These are phyloP conservation scores for Limnephilus rhombicus DNA, from an alignment of 2,888 invertebrate genomes.

Conservation along the genomic window DNA sequence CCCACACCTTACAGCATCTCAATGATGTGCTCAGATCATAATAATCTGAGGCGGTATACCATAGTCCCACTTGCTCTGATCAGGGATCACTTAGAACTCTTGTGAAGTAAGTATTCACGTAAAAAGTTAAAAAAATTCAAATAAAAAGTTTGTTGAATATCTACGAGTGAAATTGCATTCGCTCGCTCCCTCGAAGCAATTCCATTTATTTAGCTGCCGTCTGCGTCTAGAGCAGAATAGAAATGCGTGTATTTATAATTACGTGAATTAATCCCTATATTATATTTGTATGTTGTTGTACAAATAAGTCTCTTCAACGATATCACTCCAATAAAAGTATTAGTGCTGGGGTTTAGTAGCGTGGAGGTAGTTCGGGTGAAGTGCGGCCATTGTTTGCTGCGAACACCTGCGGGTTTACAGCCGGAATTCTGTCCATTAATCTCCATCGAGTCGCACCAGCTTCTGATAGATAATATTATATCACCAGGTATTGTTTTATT, in stretches of 20 bases:
- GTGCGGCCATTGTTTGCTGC: slow-evolving; percentile 20
- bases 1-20: no score
- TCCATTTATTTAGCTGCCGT: not conserved
- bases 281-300: slow-evolving; percentile 10
- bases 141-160: not conserved
- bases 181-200: not conserved
- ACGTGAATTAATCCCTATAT: slow-evolving; percentile 37
- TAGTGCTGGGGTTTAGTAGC: not conserved
- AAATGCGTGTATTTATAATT: slow-evolving; percentile 42
- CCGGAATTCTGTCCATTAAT: slow-evolving; percentile 25
- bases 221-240: not conserved
- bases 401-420: slow-evolving; percentile 37
- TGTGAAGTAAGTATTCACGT: no score
- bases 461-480: slow-evolving; percentile 34
- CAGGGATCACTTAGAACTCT: no score
- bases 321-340: slow-evolving; percentile 42
- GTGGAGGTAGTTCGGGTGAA: not conserved
- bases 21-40: no score
- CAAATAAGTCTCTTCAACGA: slow-evolving; percentile 26
- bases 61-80: no score
- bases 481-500: not conserved
- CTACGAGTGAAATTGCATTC: not conserved
- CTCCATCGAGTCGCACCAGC: slow-evolving; percentile 2
- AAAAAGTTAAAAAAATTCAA: no score
- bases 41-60: no score